A percentile compares a stretch with the other conserved stretches of the same genome.
These are phyloP conservation scores for Tetraodon nigroviridis DNA, from an alignment of 2,113 vertebrate genomes.

Conservation along the genomic window DNA sequence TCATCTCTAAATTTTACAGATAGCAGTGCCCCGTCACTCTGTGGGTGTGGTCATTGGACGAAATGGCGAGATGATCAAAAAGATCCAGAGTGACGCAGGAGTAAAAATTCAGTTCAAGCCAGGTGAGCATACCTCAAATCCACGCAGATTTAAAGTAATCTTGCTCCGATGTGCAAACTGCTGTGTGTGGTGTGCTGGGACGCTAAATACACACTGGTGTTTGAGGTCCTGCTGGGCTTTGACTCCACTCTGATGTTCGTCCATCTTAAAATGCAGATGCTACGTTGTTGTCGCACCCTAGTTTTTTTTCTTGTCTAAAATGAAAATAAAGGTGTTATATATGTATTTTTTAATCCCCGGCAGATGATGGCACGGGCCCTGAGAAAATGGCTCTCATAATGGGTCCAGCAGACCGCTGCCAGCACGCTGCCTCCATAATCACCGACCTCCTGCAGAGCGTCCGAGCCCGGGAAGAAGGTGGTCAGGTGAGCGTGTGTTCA, in stretches of 20 bases:
- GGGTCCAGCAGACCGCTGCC: slow-evolving; percentile 88
- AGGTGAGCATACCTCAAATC: slow-evolving; percentile 61
- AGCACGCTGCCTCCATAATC: slow-evolving; percentile 89
- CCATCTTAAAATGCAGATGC: no score
- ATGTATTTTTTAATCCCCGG: slow-evolving; percentile 12
- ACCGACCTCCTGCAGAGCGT: slow-evolving; percentile 89
- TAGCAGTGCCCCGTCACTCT: slow-evolving; percentile 86
- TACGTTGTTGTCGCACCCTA: no score
- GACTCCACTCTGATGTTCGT: no score
- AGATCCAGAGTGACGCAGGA: slow-evolving; percentile 89
- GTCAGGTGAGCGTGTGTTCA: slow-evolving; percentile 29
- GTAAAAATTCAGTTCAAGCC: slow-evolving; percentile 94
- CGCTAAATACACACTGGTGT: no score
- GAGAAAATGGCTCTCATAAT: slow-evolving; percentile 91
- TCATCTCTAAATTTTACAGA: slow-evolving; percentile 62
- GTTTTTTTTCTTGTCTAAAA: no score
- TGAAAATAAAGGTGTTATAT: no score
- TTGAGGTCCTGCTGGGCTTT: no score
- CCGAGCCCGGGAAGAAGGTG: slow-evolving; percentile 72
- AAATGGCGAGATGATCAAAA: slow-evolving; percentile 93
- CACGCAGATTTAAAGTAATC: no score
- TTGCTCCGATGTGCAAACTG: no score
- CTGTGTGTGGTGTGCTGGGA: no score
- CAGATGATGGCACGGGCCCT: slow-evolving; percentile 86
- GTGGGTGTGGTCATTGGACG: slow-evolving; percentile 90